Conservation (phyloP, 2,888 invertebrate species). For the Drosophila nr. medialis region DNA sequence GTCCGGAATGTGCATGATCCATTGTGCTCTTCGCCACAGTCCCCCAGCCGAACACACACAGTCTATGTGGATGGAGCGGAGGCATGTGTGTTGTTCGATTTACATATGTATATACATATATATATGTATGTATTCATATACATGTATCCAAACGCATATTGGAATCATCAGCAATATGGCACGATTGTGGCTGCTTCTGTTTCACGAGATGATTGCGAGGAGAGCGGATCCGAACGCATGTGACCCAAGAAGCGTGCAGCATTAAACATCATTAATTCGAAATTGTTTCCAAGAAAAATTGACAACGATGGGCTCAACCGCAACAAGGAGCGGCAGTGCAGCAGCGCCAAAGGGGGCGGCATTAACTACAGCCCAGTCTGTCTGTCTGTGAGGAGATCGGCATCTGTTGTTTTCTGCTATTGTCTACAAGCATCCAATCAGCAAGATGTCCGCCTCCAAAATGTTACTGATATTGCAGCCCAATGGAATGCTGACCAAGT, state of each 20-base stretch:
- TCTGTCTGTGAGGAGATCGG: conserved; percentile 5
- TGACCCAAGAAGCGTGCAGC: conserved; percentile 65
- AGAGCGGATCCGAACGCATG: conserved; percentile 43
- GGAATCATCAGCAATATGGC: conserved; percentile 57
- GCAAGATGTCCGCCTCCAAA: conserved; percentile 56
- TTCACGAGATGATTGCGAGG: conserved; percentile 37
- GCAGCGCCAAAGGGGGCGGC: neutral
- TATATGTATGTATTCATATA: conserved; percentile 7
- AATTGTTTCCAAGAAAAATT: conserved; percentile 67
- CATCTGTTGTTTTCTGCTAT: conserved; percentile 40
- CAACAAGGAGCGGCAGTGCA: conserved; percentile 30
- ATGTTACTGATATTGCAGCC: conserved; percentile 35
- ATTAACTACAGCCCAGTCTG: neutral
- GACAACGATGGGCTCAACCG: conserved; percentile 60
- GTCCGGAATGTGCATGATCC: conserved; percentile 37
- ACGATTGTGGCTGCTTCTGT: conserved; percentile 45
- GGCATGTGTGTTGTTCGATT: conserved; percentile 2
- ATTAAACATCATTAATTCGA: conserved; percentile 68
- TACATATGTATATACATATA: neutral
- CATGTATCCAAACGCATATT: conserved; percentile 42
- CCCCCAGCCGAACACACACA: neutral
- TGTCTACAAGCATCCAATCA: conserved; percentile 63
- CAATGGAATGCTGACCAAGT: conserved; percentile 5
- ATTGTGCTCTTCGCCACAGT: neutral
- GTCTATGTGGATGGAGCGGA: neutral